Conservation (phyloP, 2,888 invertebrate genomes). For the Xylota sylvarum region DNA sequence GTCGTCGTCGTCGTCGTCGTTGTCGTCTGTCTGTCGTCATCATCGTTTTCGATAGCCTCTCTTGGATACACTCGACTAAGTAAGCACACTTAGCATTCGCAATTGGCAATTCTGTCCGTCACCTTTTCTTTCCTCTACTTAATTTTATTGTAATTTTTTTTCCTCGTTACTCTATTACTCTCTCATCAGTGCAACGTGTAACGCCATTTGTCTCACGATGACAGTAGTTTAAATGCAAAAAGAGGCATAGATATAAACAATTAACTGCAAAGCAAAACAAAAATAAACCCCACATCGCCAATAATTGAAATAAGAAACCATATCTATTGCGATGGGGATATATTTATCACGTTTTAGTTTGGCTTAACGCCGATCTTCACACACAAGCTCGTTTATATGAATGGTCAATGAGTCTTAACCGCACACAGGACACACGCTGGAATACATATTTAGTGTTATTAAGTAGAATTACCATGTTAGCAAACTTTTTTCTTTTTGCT, state of each 20-base stretch:
- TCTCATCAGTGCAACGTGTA: constrained; percentile 73
- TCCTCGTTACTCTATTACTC: constrained; percentile 19
- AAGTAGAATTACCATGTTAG: constrained; percentile 66
- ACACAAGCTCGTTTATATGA: constrained; percentile 65
- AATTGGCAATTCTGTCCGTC: constrained; percentile 74
- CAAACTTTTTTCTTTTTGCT: constrained; percentile 52
- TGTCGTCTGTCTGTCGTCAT: constrained; percentile 73
- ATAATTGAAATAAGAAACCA: constrained; percentile 54
- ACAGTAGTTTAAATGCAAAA: constrained; percentile 48
- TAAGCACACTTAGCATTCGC: constrained; percentile 63
- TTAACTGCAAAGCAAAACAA: constrained; percentile 62
- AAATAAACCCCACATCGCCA: constrained; percentile 55
- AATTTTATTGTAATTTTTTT: constrained; percentile 12
- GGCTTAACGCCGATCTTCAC: constrained; percentile 73
- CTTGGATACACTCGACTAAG: constrained; percentile 59
- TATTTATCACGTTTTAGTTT: constrained; percentile 72
- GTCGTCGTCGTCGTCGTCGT: constrained; percentile 20
- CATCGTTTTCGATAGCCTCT: constrained; percentile 57
- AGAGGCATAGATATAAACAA: constrained; percentile 55
- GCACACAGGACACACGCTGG: constrained; percentile 71
- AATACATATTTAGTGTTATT: constrained; percentile 59
- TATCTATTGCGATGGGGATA: constrained; percentile 59
- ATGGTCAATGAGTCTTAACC: constrained; percentile 67
- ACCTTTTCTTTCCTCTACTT: constrained; percentile 53
- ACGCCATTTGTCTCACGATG: constrained; percentile 75